These are phyloP conservation scores for Philopedon plagiatum DNA, from an alignment of 2,888 invertebrate species.

Conservation along the genomic window DNA sequence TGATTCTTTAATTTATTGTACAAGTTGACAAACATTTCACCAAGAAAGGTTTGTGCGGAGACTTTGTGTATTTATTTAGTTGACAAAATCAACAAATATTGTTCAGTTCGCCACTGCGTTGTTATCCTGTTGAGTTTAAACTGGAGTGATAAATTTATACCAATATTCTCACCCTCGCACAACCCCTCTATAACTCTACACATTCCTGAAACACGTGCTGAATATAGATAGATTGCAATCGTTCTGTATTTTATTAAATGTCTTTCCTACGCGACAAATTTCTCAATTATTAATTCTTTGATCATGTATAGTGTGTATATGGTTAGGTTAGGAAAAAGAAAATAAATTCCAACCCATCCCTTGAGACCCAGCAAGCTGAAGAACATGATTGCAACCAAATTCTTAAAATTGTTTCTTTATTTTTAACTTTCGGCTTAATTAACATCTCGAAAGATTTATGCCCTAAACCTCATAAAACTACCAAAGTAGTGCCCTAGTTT, in stretches of 20 bases:
- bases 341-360: too few species aligned
- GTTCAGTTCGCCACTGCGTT: not conserved
- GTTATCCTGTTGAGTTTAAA: slow-evolving; percentile 31
- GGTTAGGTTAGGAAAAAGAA: not conserved
- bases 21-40: too few species aligned
- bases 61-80: not conserved
- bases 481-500: slow-evolving; percentile 5
- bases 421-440: not conserved
- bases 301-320: not conserved
- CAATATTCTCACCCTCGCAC: slow-evolving; percentile 57
- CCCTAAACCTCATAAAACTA: slow-evolving; percentile 8
- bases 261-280: slow-evolving; percentile 9
- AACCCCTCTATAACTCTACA: slow-evolving; percentile 49
- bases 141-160: slow-evolving; percentile 55
- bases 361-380: too few species aligned
- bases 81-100: not conserved
- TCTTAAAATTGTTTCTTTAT: not conserved
- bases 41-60: not conserved
- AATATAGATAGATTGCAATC: slow-evolving; percentile 44
- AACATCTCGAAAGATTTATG: too few species aligned
- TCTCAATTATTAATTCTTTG: slow-evolving; percentile 24
- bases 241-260: slow-evolving; percentile 24
- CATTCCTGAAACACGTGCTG: slow-evolving; percentile 56
- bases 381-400: too few species aligned
- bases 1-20: too few species aligned